Conservation (phyloP, 2,888 invertebrate species). For the Trilocha varians region DNA sequence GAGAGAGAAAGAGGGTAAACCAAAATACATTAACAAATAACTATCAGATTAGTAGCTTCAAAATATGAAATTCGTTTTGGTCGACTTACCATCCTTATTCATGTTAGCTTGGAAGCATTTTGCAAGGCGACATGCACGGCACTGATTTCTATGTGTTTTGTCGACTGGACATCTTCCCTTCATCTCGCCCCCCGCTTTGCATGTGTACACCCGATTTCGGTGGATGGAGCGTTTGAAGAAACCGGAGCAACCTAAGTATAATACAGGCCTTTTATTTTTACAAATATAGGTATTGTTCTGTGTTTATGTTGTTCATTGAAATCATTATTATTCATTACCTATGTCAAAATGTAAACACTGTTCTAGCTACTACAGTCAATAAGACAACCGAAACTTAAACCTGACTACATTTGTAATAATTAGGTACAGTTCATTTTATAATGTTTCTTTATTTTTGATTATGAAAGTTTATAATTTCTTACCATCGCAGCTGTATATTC, state of each 20-base stretch:
- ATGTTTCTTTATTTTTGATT: no score
- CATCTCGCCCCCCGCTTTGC: slow-evolving; percentile 94
- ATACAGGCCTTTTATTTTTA: not conserved
- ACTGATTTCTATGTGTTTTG: slow-evolving; percentile 97
- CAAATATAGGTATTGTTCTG: not conserved
- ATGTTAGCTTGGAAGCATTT: slow-evolving; percentile 97
- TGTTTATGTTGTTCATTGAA: no score
- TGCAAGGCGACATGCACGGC: slow-evolving; percentile 93
- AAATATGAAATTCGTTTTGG: not conserved
- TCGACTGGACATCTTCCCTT: slow-evolving; percentile 96
- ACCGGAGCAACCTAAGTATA: slow-evolving; percentile 87
- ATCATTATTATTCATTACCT: no score
- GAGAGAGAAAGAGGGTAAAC: no score
- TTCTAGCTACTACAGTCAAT: no score
- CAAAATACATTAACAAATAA: not conserved
- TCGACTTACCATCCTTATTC: slow-evolving; percentile 97
- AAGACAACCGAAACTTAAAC: no score
- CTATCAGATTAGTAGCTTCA: not conserved
- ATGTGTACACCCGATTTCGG: slow-evolving; percentile 95
- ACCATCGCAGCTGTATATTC: slow-evolving; percentile 99
- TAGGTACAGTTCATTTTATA: no score
- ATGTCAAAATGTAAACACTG: no score
- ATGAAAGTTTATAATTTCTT: slow-evolving; percentile 28
- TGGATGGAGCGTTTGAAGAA: slow-evolving; percentile 98
- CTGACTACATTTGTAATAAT: no score